phyloP scores from a whole-genome alignment of 35 echinoderm and acorn worm species.

The Ophioderma brevispina region DNA sequence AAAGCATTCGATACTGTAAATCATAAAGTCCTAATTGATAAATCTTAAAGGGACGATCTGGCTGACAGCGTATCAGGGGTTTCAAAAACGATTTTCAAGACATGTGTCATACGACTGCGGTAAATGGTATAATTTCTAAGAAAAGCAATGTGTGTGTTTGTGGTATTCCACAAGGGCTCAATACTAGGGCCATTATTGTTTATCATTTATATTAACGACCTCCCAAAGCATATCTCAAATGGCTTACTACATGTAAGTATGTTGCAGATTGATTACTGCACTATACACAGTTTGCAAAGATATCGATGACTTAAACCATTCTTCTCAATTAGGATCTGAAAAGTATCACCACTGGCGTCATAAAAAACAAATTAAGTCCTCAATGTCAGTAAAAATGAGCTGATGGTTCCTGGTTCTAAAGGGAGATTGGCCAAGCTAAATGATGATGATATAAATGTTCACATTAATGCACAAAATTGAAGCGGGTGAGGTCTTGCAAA shows the following conservation, averaged over 20 bases:
- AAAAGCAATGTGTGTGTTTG: background rate
- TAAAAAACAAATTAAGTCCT: background rate
- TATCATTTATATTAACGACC: background rate
- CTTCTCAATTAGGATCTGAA: background rate
- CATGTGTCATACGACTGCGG: background rate
- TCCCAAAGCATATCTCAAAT: background rate
- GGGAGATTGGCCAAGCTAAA: background rate
- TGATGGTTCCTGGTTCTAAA: background rate
- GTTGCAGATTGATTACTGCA: conserved; percentile 7
- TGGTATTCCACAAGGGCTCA: background rate
- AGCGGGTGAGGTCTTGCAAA: background rate
- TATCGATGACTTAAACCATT: background rate
- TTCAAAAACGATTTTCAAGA: background rate
- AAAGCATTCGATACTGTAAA: conserved; percentile 2
- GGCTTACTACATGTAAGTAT: background rate
- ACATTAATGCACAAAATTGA: background rate
- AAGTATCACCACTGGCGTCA: background rate
- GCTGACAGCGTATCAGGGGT: background rate
- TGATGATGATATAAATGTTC: background rate
- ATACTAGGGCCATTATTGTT: background rate
- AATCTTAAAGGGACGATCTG: background rate
- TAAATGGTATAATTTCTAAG: background rate
- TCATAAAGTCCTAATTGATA: background rate
- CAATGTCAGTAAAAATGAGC: background rate
- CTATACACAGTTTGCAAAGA: background rate